Percentiles rank a stretch among this genome's conserved stretches.
phyloP scores from a whole-genome alignment of 2,888 invertebrate species.

The Dorcus hopei region DNA sequence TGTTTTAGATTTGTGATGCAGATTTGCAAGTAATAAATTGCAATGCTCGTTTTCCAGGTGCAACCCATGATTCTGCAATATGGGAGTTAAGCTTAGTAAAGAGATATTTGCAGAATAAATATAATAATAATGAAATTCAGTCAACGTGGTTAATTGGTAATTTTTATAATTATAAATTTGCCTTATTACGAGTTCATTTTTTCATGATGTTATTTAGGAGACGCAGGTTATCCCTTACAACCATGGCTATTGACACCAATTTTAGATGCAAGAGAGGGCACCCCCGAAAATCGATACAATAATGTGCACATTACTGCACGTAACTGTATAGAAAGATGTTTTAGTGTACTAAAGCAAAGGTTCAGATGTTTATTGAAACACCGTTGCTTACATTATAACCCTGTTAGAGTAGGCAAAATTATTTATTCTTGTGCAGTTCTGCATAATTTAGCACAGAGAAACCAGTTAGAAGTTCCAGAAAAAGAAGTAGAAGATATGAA shows the following conservation, averaged over 20 bases:
- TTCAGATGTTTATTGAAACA: conserved; percentile 19
- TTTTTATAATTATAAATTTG: no score
- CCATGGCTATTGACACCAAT: conserved; percentile 12
- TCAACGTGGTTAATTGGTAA: not conserved
- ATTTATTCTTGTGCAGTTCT: conserved; percentile 1
- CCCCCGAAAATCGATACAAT: conserved; percentile 6
- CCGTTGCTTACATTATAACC: conserved; percentile 9
- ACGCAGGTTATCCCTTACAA: conserved; percentile 9
- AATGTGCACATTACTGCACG: conserved; percentile 2
- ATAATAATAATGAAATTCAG: conserved; percentile 8
- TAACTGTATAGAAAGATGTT: conserved; percentile 8
- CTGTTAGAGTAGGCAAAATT: not conserved
- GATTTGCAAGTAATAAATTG: conserved; percentile 7
- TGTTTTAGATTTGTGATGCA: not conserved
- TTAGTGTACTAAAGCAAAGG: conserved; percentile 11
- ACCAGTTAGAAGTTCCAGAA: no score
- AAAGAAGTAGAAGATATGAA: no score
- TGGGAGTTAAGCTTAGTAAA: not conserved
- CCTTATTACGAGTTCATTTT: no score
- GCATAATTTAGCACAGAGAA: not conserved
- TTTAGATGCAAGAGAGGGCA: not conserved
- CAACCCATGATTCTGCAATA: conserved; percentile 7
- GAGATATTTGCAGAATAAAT: not conserved
- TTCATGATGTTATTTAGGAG: not conserved
- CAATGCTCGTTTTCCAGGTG: conserved; percentile 10